These are phyloP conservation scores for Cynopterus brachyotis DNA, from an alignment of 2,113 vertebrate genomes.

Conservation along the genomic window DNA sequence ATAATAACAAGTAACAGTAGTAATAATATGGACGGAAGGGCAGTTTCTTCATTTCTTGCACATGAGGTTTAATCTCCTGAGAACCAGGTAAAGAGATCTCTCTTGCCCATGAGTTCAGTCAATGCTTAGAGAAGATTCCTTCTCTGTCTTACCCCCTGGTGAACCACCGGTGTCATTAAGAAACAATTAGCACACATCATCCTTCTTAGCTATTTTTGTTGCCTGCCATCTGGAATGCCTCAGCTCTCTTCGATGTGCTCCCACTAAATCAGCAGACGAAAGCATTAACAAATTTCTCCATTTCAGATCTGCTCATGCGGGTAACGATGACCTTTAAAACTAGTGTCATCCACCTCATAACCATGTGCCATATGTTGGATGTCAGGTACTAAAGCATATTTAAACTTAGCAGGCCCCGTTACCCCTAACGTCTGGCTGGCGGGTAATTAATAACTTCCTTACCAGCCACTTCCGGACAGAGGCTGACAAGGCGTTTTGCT, in stretches of 20 bases:
- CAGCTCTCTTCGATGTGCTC: conserved; percentile 53
- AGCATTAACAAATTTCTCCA: conserved; percentile 70
- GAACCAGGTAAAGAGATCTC: not conserved
- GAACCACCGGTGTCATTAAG: conserved; percentile 70
- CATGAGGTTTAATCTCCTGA: not conserved
- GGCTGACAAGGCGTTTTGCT: conserved; percentile 64
- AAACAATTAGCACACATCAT: conserved; percentile 71
- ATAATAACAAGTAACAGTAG: not conserved
- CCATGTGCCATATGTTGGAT: conserved; percentile 73
- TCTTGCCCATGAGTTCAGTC: not conserved
- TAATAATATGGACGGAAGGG: not conserved
- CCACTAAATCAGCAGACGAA: conserved; percentile 75
- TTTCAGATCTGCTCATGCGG: conserved; percentile 73
- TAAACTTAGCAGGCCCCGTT: conserved; percentile 56
- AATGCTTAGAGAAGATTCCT: not conserved
- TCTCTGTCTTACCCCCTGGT: not conserved
- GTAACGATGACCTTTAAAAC: conserved; percentile 75
- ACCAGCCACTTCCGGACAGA: conserved; percentile 16
- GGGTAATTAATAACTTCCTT: conserved; percentile 73
- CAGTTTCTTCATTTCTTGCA: not conserved
- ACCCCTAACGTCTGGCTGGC: conserved; percentile 69
- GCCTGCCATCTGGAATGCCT: conserved; percentile 75
- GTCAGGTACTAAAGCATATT: conserved; percentile 74
- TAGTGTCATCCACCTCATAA: conserved; percentile 70
- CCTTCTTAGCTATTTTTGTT: conserved; percentile 72